These are phyloP conservation scores for Phylloscopus trochilus DNA, from an alignment of 2,113 vertebrate genomes.

Conservation along the genomic window DNA sequence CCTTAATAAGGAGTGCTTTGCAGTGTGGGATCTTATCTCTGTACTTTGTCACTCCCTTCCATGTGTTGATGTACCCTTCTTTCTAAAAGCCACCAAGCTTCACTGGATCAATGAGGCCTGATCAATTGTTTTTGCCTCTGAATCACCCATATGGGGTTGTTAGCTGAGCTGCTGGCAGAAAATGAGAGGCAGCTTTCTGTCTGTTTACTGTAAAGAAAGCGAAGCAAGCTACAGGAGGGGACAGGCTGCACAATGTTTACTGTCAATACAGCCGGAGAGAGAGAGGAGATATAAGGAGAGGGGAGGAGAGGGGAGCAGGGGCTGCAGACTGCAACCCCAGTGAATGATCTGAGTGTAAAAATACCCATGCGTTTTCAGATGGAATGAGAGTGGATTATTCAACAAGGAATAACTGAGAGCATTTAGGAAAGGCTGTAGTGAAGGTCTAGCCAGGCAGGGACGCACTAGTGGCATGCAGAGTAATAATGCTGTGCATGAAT, in stretches of 20 bases:
- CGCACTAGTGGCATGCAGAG: background rate
- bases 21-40: background rate
- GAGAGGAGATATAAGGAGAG: conserved; percentile 29
- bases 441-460: background rate
- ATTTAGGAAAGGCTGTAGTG: background rate
- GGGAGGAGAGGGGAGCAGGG: background rate
- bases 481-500: background rate
- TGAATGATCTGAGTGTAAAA: background rate
- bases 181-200: conserved; percentile 16
- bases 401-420: background rate
- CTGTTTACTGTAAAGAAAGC: conserved; percentile 74
- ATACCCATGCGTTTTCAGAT: background rate
- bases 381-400: background rate
- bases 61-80: background rate
- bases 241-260: conserved; percentile 64
- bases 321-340: background rate
- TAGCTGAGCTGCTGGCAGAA: conserved; percentile 48
- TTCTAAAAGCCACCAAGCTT: background rate
- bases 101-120: conserved; percentile 25
- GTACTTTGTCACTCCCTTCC: background rate
- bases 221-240: conserved; percentile 45
- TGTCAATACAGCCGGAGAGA: conserved; percentile 63
- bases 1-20: background rate
- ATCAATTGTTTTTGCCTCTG: conserved; percentile 48
- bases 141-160: conserved; percentile 1